Evolutionary conservation across 1,140 invertebrate species (phyloP).

Genomic region (Diuraphis noxia): DNA sequence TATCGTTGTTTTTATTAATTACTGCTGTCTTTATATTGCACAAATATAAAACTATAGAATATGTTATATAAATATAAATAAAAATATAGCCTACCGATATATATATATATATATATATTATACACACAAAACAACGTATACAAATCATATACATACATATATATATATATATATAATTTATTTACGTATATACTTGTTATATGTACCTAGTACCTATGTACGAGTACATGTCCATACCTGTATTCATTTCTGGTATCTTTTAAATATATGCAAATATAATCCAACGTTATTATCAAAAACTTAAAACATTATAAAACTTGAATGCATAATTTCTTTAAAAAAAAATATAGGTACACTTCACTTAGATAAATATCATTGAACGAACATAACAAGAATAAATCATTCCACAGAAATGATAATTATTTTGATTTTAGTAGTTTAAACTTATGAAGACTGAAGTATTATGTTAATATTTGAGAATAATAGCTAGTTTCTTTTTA

Average conservation of each 20-base stretch:
- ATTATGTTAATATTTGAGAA: not conserved
- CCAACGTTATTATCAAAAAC: not conserved
- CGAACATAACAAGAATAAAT: not conserved
- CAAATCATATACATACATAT: not conserved
- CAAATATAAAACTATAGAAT: not conserved
- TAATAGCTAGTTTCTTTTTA: not conserved
- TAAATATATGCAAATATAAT: not conserved
- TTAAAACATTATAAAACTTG: not conserved
- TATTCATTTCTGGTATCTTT: not conserved
- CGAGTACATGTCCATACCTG: not conserved
- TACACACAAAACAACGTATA: not conserved
- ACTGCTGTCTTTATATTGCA: not conserved
- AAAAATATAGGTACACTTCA: not conserved
- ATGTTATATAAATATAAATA: no score
- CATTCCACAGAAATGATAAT: not conserved
- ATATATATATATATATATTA: not conserved
- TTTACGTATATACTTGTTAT: no score
- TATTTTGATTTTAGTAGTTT: not conserved
- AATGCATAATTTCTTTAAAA: not conserved
- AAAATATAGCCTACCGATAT: no score
- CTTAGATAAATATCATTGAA: not conserved
- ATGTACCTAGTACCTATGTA: no score
- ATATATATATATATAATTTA: no score
- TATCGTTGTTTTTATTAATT: slow-evolving; percentile 17
- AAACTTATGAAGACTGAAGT: not conserved